Evolutionary conservation across 2,113 vertebrate genomes (phyloP).

Genomic region (Struthio camelus): DNA sequence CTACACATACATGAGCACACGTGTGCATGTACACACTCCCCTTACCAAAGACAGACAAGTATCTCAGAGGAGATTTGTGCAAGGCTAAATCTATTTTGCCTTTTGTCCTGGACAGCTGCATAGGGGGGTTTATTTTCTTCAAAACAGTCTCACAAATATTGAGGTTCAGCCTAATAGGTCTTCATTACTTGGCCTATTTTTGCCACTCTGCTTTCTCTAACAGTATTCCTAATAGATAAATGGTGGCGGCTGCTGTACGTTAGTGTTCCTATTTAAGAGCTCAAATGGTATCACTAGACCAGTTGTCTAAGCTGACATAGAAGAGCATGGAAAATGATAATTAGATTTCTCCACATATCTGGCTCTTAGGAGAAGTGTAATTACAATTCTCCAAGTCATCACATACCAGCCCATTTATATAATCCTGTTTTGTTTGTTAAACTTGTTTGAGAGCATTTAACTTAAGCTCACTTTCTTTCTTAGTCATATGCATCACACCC

Average conservation of each 20-base stretch:
- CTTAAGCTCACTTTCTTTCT: not conserved
- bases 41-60: not conserved
- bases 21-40: too few species aligned
- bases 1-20: too few species aligned
- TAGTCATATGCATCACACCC: slow-evolving; percentile 31
- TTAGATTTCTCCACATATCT: slow-evolving; percentile 44
- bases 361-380: slow-evolving; percentile 13
- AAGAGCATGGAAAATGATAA: slow-evolving; percentile 40
- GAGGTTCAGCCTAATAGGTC: not conserved
- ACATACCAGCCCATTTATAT: slow-evolving; percentile 40
- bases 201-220: not conserved
- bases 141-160: not conserved
- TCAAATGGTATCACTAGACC: not conserved
- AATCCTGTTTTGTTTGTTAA: slow-evolving; percentile 62
- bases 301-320: slow-evolving; percentile 10
- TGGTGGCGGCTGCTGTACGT: not conserved
- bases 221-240: not conserved
- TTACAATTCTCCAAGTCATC: slow-evolving; percentile 25
- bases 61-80: not conserved
- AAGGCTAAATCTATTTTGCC: not conserved
- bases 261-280: not conserved
- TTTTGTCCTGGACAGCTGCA: not conserved
- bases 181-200: not conserved
- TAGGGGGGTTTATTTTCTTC: not conserved
- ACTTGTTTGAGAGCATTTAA: slow-evolving; percentile 57